Percentiles rank a stretch among this genome's conserved stretches.
phyloP scores from a whole-genome alignment of 2,888 invertebrate genomes.

The Calameuta pallipes region DNA sequence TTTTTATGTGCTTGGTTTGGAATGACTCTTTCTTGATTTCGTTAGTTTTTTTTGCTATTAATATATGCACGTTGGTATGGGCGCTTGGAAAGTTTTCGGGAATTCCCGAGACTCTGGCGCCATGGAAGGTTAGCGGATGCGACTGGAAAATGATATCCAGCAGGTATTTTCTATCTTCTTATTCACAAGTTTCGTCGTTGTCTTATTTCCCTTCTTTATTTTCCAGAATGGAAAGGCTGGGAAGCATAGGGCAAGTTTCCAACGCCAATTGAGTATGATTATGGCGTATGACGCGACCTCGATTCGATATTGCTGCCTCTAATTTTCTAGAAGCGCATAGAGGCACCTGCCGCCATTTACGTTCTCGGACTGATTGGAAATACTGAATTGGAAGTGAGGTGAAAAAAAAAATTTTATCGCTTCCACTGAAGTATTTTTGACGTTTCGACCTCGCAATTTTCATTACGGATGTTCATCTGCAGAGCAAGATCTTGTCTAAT shows the following conservation, averaged over 20 bases:
- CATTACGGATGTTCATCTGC: background rate
- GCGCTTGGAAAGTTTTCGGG: background rate
- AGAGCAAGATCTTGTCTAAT: background rate
- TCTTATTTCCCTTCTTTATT: background rate
- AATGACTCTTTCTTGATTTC: background rate
- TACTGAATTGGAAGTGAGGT: background rate
- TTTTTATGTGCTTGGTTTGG: background rate
- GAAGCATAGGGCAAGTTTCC: background rate
- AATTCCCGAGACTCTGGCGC: background rate
- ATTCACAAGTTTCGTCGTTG: background rate
- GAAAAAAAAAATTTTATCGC: background rate
- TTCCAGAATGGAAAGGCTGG: background rate
- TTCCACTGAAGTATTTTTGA: background rate
- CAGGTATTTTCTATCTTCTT: background rate
- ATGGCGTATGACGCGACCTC: background rate
- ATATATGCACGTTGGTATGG: background rate
- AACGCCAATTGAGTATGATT: background rate
- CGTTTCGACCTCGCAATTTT: background rate
- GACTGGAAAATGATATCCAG: background rate
- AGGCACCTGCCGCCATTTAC: background rate
- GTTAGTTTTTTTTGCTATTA: background rate
- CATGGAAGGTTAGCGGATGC: background rate
- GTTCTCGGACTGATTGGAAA: background rate
- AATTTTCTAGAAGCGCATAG: background rate
- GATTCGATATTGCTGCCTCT: background rate